Evolutionary conservation across 2,888 invertebrate genomes (phyloP).

Genomic region (Phengaris arion): DNA sequence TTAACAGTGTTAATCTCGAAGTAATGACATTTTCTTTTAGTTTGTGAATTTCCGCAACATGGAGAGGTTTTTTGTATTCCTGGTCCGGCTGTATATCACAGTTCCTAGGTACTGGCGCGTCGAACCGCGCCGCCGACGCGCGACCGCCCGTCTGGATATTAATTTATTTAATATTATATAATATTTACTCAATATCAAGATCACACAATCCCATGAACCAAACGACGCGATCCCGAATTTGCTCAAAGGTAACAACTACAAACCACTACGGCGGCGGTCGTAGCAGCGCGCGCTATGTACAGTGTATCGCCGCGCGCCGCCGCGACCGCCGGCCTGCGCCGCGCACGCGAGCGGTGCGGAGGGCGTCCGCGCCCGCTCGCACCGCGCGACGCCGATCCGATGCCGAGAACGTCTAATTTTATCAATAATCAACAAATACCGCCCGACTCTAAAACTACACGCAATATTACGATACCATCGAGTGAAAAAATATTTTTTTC

Average conservation of each 20-base stretch:
- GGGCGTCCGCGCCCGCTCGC: background rate
- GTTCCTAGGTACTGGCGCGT: conserved; percentile 38
- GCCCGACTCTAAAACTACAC: conserved; percentile 76
- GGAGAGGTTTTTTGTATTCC: conserved; percentile 37
- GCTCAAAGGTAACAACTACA: conserved; percentile 66
- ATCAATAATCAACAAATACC: conserved; percentile 80
- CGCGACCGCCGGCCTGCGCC: background rate
- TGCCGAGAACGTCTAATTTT: conserved; percentile 76
- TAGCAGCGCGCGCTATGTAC: conserved; percentile 28
- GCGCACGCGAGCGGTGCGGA: background rate
- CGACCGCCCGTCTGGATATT: conserved; percentile 37
- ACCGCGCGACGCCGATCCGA: conserved; percentile 59
- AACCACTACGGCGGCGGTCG: conserved; percentile 45
- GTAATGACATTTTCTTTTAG: too few species aligned
- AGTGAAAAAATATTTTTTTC: conserved; percentile 79
- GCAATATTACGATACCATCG: conserved; percentile 70
- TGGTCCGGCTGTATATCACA: conserved; percentile 47
- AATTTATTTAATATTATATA: conserved; percentile 57
- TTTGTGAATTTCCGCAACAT: conserved; percentile 39
- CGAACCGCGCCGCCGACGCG: conserved; percentile 32
- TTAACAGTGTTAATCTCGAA: background rate
- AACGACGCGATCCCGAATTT: conserved; percentile 66
- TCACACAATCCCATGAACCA: conserved; percentile 75
- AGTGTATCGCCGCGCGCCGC: background rate
- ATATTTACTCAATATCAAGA: conserved; percentile 72